Base-by-base conservation (phyloP, 2,113 vertebrate species). In the Lethenteron reissneri region DNA sequence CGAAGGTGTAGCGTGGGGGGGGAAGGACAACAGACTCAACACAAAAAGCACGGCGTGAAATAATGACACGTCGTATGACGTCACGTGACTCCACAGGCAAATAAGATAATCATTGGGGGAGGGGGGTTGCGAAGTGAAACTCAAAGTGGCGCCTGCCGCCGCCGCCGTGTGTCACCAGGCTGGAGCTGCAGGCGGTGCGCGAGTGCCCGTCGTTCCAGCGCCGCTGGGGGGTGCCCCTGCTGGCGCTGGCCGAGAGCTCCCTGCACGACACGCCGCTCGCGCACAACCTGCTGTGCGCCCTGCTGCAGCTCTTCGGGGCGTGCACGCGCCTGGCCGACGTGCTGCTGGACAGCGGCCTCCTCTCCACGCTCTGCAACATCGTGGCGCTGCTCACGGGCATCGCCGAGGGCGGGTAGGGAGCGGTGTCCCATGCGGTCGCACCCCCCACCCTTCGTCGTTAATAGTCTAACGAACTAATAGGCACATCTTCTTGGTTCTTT, bases 271-370 rank as follows among this genome's bases (percentile, higher is more conserved):
- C 89, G 19, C 75, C 86, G 13, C 80, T 99, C 77, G 82, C 94
- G 73, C 94, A 99, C 78, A 89, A 85, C 76, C 80, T 83, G 75
- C 83, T 95, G 71, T 87, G 89, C 70, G 84, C 96, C 69, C 83
- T 99, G 72, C 83, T 92, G 73, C 94, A 91, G 80, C 87, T 95
- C 58, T 78, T 97, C 74, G 92, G 90, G 72, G 86, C 91, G 74
- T 95, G 92, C 76, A 86, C 91, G 17, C 95, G 95, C 79, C 83
- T 94, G 76, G 85, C 92, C 76, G 91, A 99, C 80, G 84, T 99
- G 72, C 83, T 99, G 74, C 80, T 99, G 70, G 94, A 99, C 79
- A 95, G 92, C 74, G 91, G 92, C 13, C 84, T 99, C 2, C 87
- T 99, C 58, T 95, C 92, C 5, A 90, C 90, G 70, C 82, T 97